These are phyloP conservation scores for Pyrrhosoma nymphula DNA, from an alignment of 2,888 invertebrate genomes.

Conservation along the genomic window DNA sequence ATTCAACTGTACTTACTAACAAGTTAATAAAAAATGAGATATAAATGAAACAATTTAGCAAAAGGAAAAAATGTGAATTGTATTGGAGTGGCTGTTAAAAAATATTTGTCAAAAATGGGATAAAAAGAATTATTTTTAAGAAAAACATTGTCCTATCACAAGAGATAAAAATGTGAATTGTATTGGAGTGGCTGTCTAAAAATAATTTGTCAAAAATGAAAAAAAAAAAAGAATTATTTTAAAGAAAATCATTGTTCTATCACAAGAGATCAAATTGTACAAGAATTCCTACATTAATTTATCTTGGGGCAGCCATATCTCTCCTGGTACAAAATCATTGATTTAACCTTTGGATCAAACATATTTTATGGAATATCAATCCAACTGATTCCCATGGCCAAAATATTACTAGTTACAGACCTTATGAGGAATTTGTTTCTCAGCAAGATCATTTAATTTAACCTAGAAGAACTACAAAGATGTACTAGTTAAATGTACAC, in stretches of 20 bases:
- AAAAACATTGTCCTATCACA: neutral
- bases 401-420: no score
- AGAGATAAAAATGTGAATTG: neutral
- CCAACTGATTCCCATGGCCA: no score
- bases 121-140: neutral
- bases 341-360: no score
- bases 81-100: neutral
- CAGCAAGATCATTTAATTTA: no score
- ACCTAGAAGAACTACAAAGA: no score
- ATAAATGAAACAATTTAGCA: neutral
- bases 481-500: no score
- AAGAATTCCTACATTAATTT: no score
- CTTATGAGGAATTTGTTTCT: no score
- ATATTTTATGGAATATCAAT: no score
- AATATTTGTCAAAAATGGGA: neutral
- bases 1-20: neutral
- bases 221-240: neutral
- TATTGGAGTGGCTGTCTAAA: neutral
- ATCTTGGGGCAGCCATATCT: no score
- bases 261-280: neutral
- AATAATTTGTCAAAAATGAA: neutral
- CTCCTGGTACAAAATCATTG: no score
- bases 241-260: neutral
- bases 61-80: neutral
- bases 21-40: neutral